Evolutionary conservation across 2,888 invertebrate genomes (phyloP), one percentile per base, ranked within the genome.

Genomic region (Liodrosophila aerea): DNA sequence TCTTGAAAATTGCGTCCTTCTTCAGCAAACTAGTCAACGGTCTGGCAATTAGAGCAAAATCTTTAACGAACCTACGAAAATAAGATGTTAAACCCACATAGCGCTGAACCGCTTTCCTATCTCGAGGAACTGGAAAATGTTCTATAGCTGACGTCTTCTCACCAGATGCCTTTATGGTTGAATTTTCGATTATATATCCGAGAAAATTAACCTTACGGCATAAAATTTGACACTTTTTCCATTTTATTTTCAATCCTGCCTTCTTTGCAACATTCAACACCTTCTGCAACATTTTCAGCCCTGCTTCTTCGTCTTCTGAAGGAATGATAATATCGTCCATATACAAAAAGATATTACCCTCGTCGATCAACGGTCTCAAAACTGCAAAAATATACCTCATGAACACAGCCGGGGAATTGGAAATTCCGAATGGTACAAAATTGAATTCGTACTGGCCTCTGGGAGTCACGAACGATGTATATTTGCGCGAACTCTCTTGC

Each of bases 331-430:
- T 29, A 47, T 15, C 27, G 13, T 7, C 9, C 36, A 33, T 33
- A 33, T 33, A 33, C n/a, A 33, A 33, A 11, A 33, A 11, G 2
- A 33, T 9, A 11, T 4, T 33, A n/a, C 33, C 33, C 11, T 33
- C 16, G 12, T 43, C 16, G 1, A 52, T 7, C 4, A 43, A 18
- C 9, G 40, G 31, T 13, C 40, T 49, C n/a, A 52, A 29, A 4
- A 36, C 27, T 41, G 13, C 34, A n/a, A 16, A 41, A 12, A 33
- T 40, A 11, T 50, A 40, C 5, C 50, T 36, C 15, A 44, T 44
- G 9, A 43, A 47, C 8, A 37, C 47, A 5, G 34, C 36, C 4
- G 46, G 34, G 1, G 27, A 46, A 11, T 36, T 46, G 1, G 37
- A 15, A 4, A 40, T 44, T 11, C 43, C 16, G 37, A 52, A 30